Conservation (phyloP, 2,888 invertebrate genomes). For the Aethes cnicana region DNA sequence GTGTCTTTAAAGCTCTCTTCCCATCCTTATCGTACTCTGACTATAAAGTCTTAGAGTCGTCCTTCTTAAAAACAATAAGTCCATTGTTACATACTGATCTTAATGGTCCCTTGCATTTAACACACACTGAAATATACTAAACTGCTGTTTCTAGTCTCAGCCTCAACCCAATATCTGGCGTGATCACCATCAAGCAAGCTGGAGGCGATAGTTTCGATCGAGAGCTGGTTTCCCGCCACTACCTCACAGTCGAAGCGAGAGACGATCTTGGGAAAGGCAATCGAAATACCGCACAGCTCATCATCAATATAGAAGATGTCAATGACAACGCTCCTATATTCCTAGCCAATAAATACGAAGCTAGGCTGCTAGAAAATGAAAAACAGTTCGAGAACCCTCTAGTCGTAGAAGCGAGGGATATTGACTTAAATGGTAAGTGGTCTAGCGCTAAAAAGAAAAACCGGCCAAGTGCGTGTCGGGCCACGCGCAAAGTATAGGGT, state of each 20-base stretch:
- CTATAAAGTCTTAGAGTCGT: too few relatives aligned
- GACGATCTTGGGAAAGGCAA: constrained; percentile 91
- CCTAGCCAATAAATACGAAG: constrained; percentile 90
- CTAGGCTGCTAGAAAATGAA: constrained; percentile 92
- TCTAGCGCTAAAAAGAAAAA: background rate
- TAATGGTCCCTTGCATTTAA: too few relatives aligned
- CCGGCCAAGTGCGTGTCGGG: too few relatives aligned
- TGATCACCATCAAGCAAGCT: constrained; percentile 90
- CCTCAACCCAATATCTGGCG: constrained; percentile 91
- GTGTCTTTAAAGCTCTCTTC: too few relatives aligned
- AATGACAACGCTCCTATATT: constrained; percentile 96
- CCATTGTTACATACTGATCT: too few relatives aligned
- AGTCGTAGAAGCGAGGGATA: constrained; percentile 90
- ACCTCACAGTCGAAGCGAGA: constrained; percentile 93
- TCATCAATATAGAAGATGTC: constrained; percentile 91
- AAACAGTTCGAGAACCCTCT: constrained; percentile 88
- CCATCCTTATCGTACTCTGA: too few relatives aligned
- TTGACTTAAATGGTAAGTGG: constrained; percentile 89
- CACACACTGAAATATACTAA: background rate
- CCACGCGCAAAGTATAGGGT: too few relatives aligned
- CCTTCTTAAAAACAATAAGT: too few relatives aligned
- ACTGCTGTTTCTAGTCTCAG: constrained; percentile 83
- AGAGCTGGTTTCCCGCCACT: constrained; percentile 91
- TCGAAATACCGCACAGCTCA: constrained; percentile 91
- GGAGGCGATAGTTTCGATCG: constrained; percentile 91